phyloP scores from a whole-genome alignment of 2,797 vertebrate species.

The Eospalax fontanierii region DNA sequence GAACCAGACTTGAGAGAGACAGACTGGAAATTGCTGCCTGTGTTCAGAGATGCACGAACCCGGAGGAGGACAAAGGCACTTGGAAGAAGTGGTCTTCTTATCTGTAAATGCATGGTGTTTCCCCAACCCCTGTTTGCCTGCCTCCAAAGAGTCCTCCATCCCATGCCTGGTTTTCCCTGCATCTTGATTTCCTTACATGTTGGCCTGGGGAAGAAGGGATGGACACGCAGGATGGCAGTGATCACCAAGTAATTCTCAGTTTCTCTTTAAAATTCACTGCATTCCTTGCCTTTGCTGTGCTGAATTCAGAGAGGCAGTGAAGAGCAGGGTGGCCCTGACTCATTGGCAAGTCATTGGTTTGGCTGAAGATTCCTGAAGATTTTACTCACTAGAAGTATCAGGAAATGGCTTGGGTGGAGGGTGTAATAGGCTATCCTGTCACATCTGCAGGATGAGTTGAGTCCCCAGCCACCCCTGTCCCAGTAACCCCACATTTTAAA shows the following conservation, averaged over 20 bases:
- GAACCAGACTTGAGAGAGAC: conserved; percentile 26
- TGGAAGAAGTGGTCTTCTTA: not conserved
- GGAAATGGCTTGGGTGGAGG: not conserved
- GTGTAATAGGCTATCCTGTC: fast-evolving
- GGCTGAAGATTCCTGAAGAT: not conserved
- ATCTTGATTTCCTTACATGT: not conserved
- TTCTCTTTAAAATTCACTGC: not conserved
- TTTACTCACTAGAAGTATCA: not conserved
- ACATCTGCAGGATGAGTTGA: not conserved
- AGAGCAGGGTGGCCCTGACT: not conserved
- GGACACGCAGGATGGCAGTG: fast-evolving
- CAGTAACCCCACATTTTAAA: too few species aligned
- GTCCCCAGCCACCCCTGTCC: not conserved
- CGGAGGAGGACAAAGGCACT: not conserved
- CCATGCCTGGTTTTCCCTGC: not conserved
- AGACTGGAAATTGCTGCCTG: not conserved
- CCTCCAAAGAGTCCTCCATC: not conserved
- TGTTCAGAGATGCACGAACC: not conserved
- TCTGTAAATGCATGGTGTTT: not conserved
- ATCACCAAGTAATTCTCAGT: not conserved
- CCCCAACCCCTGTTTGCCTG: too few species aligned
- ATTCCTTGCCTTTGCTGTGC: not conserved
- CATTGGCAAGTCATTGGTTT: not conserved
- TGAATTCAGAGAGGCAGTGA: not conserved
- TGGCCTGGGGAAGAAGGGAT: too few species aligned